Evolutionary conservation across 2,113 vertebrate genomes (phyloP).

Genomic region (Rhombomys opimus): DNA sequence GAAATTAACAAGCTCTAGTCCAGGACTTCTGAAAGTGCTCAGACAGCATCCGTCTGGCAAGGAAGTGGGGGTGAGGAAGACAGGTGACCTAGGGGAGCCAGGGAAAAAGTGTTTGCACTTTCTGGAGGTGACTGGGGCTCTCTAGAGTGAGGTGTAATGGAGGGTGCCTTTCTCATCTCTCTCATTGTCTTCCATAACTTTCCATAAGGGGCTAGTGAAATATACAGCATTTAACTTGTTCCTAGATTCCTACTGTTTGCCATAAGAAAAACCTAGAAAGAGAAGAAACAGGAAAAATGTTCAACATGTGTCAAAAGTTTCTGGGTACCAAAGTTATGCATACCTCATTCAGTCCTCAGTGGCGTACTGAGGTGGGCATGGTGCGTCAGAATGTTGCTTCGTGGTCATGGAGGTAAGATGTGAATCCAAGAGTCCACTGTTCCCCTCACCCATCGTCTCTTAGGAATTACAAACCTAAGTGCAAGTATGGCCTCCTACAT

Average conservation of each 20-base stretch:
- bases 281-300: background rate
- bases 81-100: background rate
- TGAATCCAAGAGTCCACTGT: background rate
- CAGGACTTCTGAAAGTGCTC: constrained; percentile 12
- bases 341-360: background rate
- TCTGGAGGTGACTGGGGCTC: background rate
- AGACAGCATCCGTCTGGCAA: background rate
- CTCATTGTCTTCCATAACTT: background rate
- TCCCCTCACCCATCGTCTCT: background rate
- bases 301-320: background rate
- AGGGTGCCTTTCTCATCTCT: constrained; percentile 1
- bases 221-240: background rate
- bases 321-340: background rate
- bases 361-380: background rate
- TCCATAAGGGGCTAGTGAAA: background rate
- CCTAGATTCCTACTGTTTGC: background rate
- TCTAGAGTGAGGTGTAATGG: background rate
- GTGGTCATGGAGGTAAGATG: background rate
- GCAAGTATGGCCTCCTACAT: background rate
- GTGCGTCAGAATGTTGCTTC: background rate
- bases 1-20: constrained; percentile 24
- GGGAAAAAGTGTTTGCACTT: background rate
- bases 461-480: background rate
- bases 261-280: constrained; percentile 42
- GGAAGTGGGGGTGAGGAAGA: background rate